These are phyloP conservation scores for Cybosia mesomella DNA, from an alignment of 2,888 invertebrate genomes.

Conservation along the genomic window DNA sequence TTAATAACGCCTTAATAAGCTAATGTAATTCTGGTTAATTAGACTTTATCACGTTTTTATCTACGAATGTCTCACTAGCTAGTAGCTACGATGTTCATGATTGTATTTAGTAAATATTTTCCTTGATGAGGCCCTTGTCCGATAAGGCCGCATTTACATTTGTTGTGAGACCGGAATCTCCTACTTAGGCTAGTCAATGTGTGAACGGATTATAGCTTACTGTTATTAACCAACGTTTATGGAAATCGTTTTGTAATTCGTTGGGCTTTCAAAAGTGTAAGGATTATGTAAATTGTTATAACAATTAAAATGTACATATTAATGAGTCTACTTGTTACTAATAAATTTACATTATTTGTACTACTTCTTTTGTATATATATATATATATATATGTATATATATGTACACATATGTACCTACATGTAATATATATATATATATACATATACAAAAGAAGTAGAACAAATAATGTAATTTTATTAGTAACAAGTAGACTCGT, in stretches of 20 bases:
- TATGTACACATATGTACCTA: too few species aligned
- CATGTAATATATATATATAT: too few species aligned
- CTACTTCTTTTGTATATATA: neutral
- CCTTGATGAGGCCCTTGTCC: slow-evolving; percentile 67
- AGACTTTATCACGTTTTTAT: slow-evolving; percentile 77
- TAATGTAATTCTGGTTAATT: slow-evolving; percentile 75
- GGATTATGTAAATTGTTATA: slow-evolving; percentile 27
- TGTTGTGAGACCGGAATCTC: slow-evolving; percentile 60
- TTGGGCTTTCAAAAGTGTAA: slow-evolving; percentile 49
- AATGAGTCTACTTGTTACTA: neutral
- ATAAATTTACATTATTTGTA: neutral
- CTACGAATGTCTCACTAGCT: slow-evolving; percentile 64
- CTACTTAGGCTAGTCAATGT: slow-evolving; percentile 50
- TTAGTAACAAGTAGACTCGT: too few species aligned
- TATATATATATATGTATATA: too few species aligned
- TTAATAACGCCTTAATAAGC: slow-evolving; percentile 66
- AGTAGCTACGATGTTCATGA: slow-evolving; percentile 59
- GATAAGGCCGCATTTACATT: slow-evolving; percentile 71
- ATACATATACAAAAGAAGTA: too few species aligned
- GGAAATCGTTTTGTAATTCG: slow-evolving; percentile 39
- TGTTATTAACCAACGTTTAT: slow-evolving; percentile 22
- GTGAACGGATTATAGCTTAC: slow-evolving; percentile 64
- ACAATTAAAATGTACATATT: slow-evolving; percentile 16
- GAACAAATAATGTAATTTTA: too few species aligned
- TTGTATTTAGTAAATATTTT: slow-evolving; percentile 83